Conservation (phyloP, 2,888 invertebrate genomes). For the Panopea generosa region DNA sequence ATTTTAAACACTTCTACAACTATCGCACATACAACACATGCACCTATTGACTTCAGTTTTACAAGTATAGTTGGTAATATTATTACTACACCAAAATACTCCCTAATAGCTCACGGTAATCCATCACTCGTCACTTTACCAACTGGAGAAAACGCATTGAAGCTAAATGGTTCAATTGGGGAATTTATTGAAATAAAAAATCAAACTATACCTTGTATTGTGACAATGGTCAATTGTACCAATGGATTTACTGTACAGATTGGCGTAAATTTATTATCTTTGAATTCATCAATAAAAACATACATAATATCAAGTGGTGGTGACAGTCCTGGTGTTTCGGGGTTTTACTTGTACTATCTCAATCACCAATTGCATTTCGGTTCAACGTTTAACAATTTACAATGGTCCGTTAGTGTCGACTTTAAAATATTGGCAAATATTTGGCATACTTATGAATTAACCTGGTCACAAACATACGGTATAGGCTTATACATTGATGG, state of each 20-base stretch:
- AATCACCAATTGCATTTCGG: slow-evolving; percentile 7
- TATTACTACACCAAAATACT: slow-evolving; percentile 67
- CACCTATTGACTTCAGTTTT: slow-evolving; percentile 61
- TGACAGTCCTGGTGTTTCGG: neutral
- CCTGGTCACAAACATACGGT: slow-evolving; percentile 19
- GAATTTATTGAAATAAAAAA: slow-evolving; percentile 69
- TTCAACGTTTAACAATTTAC: slow-evolving; percentile 1
- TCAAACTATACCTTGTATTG: slow-evolving; percentile 66
- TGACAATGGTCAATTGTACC: slow-evolving; percentile 60
- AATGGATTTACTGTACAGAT: slow-evolving; percentile 70
- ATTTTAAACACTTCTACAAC: too few species aligned
- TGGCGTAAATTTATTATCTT: slow-evolving; percentile 61
- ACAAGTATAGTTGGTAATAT: slow-evolving; percentile 62
- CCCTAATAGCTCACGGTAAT: slow-evolving; percentile 67
- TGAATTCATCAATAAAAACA: slow-evolving; percentile 59
- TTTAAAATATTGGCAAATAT: slow-evolving; percentile 24
- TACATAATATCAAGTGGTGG: slow-evolving; percentile 72
- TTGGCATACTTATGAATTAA: slow-evolving; percentile 38
- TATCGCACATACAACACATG: too few species aligned
- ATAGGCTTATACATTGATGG: slow-evolving; percentile 33
- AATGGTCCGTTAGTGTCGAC: slow-evolving; percentile 3
- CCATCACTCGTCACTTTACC: slow-evolving; percentile 56
- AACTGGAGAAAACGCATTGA: slow-evolving; percentile 57
- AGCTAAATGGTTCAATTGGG: slow-evolving; percentile 56
- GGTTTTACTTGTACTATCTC: slow-evolving; percentile 17